phyloP scores from a whole-genome alignment of 2,797 vertebrate species.

The Amblyopsis hoosieri region DNA sequence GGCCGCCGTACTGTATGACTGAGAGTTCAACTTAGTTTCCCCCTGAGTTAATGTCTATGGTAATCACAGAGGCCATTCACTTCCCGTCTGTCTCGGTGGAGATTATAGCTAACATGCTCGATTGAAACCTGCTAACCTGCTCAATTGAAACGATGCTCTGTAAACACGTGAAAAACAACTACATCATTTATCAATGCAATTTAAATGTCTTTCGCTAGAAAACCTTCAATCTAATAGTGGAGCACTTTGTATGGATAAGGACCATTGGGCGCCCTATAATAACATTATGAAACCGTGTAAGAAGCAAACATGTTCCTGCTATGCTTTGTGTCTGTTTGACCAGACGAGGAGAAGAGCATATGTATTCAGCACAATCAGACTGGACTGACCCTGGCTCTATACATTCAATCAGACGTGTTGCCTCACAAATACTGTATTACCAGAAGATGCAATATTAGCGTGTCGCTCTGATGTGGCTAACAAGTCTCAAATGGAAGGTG shows the following conservation, averaged over 20 bases:
- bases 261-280: not conserved
- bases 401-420: constrained; percentile 2
- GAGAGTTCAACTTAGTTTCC: constrained; percentile 43
- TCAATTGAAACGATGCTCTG: constrained; percentile 45
- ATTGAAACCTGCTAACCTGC: constrained; percentile 35
- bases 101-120: constrained; percentile 37
- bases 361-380: constrained; percentile 6
- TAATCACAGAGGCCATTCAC: constrained; percentile 56
- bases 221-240: too few species aligned
- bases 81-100: constrained; percentile 43
- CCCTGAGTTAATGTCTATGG: constrained; percentile 66
- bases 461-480: constrained; percentile 11
- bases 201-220: too few species aligned
- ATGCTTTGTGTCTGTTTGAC: constrained; percentile 21
- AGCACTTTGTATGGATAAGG: not conserved
- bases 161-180: constrained; percentile 46
- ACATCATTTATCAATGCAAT: too few species aligned
- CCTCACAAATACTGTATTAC: not conserved
- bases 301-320: constrained; percentile 28
- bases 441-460: not conserved
- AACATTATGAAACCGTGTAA: constrained; percentile 33
- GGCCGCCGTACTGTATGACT: constrained; percentile 26
- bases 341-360: constrained; percentile 6
- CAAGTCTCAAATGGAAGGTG: constrained; percentile 23
- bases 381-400: constrained; percentile 4